Percentiles rank a stretch among this genome's conserved stretches.
Evolutionary conservation across 2,113 vertebrate genomes (phyloP).

Genomic region (Amblyornis subalaris): DNA sequence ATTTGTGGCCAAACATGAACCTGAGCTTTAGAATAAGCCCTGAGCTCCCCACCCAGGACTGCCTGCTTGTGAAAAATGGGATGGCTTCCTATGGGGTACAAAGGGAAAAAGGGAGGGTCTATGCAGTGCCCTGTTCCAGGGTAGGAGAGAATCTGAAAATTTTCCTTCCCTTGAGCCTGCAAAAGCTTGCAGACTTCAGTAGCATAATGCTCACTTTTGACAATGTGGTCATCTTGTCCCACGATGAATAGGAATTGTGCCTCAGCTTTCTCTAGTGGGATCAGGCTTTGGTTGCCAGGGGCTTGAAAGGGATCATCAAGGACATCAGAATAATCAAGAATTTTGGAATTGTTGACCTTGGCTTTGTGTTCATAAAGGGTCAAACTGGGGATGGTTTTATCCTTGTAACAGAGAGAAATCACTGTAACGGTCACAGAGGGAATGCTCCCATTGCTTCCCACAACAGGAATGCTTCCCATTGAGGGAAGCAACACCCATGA

Average conservation of each 20-base stretch:
- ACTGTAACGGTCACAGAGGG: conserved; percentile 38
- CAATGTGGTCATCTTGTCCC: conserved; percentile 74
- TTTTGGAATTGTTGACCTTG: conserved; percentile 44
- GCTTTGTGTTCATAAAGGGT: not conserved
- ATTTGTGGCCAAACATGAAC: conserved; percentile 75
- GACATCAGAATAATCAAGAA: conserved; percentile 21
- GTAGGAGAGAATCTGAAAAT: conserved; percentile 71
- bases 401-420: conserved; percentile 63
- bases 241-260: conserved; percentile 75
- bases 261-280: conserved; percentile 74
- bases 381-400: conserved; percentile 57
- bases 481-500: conserved; percentile 71
- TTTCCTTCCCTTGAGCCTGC: conserved; percentile 68
- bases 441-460: not conserved
- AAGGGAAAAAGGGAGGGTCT: conserved; percentile 78
- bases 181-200: conserved; percentile 59
- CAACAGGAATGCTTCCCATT: not conserved
- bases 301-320: conserved; percentile 54
- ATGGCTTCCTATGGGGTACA: conserved; percentile 57
- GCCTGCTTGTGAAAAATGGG: not conserved
- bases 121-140: conserved; percentile 77
- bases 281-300: conserved; percentile 56
- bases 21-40: conserved; percentile 71
- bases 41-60: conserved; percentile 72
- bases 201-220: conserved; percentile 71